Evolutionary conservation across 2,888 invertebrate genomes (phyloP), one percentile per base, ranked within the genome.

Genomic region (Calameuta filiformis): DNA sequence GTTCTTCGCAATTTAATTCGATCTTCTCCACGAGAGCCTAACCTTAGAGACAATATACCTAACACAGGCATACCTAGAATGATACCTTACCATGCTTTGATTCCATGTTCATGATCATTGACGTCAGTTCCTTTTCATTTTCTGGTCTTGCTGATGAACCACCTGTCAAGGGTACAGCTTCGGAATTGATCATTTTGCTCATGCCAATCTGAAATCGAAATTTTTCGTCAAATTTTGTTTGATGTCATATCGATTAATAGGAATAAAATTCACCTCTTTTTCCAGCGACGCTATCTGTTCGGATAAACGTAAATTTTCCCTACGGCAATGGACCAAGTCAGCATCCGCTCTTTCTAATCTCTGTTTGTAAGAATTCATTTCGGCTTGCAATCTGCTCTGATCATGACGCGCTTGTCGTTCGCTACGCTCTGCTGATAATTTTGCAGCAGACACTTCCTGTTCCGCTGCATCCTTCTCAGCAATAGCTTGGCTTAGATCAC

Each of bases 281-380:
- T 97, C 97, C 83, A 97, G 91, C 78, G 94, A 95, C 4, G 96
- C 94, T 68, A 97, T 95, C 88, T 96, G 96, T 88, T 97, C 97
- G 23, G 94, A 94, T 12, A 97, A 93, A 73, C 96, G 94, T 68
- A 97, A 92, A 86, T 97, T 96, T 89, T 97, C 96, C 12, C 97
- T 93, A 73, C 96, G 94, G 31, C 96, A 95, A 86, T 97, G 96
- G 56, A 97, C 94, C 80, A 97, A 88, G 88, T 97, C 97, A 0
- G 96, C 95, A 89, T 97, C 97, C 30, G 96, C 95, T 77, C 97
- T 93, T 89, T 97, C 97, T 85, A 97, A 88, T 35, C 96, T 93
- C 89, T 96, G 96, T 85, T 89, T 90, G 78, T 90, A 89, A 6
- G 90, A 89, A 83, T 91, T 93, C 1, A 95, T 95, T 92, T 97